Conservation (phyloP, 2,113 vertebrate genomes). For the Gobio gobio region DNA sequence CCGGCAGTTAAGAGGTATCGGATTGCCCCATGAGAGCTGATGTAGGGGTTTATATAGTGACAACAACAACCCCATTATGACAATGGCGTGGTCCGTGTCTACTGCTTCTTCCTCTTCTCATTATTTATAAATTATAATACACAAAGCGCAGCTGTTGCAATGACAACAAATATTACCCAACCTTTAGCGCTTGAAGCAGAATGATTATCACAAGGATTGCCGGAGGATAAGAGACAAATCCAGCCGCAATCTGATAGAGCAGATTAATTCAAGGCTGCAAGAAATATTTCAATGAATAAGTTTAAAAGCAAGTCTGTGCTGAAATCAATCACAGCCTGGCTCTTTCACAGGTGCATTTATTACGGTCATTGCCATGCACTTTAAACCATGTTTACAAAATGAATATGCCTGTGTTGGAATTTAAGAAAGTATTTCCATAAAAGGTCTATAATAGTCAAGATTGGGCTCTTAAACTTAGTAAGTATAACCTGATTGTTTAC, state of each 20-base stretch:
- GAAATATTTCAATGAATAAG: not conserved
- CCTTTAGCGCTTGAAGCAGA: constrained; percentile 23
- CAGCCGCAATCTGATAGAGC: constrained; percentile 31
- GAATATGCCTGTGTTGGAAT: not conserved
- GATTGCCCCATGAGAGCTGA: not conserved
- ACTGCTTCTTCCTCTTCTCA: not conserved
- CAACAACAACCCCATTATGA: not conserved
- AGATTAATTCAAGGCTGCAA: constrained; percentile 29
- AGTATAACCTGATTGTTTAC: not conserved
- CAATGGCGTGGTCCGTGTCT: not conserved
- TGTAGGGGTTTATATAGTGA: not conserved
- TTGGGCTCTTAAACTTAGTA: not conserved
- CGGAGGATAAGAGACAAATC: constrained; percentile 33
- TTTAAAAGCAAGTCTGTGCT: constrained; percentile 6
- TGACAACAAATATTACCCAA: not conserved
- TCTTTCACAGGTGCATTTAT: not conserved
- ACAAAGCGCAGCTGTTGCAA: constrained; percentile 27
- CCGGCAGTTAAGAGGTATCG: not conserved
- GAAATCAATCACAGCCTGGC: not conserved
- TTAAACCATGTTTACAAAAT: not conserved
- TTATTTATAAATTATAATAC: constrained; percentile 23
- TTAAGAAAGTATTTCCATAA: not conserved
- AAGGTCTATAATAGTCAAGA: not conserved
- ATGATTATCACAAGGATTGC: constrained; percentile 27
- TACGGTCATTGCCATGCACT: not conserved